phyloP scores from a whole-genome alignment of 1,140 invertebrate genomes.

The Diuraphis noxia region DNA sequence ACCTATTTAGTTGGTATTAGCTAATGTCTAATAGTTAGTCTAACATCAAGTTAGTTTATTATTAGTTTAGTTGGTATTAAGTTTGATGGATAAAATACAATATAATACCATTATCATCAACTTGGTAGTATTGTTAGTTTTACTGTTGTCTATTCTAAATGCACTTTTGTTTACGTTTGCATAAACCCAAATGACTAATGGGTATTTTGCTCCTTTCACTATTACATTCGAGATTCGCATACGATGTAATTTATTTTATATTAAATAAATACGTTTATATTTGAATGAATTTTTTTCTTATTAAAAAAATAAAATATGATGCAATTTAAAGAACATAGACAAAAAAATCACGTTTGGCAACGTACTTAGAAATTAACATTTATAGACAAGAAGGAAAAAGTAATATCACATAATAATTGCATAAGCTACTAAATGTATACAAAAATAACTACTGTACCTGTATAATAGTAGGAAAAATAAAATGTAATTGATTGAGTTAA shows the following conservation, averaged over 20 bases:
- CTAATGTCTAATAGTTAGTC: too few species aligned
- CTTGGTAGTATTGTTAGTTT: not conserved
- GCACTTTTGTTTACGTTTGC: not conserved
- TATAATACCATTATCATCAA: not conserved
- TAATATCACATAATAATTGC: not conserved
- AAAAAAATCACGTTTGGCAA: not conserved
- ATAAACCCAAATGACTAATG: slow-evolving; percentile 17
- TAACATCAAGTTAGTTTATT: too few species aligned
- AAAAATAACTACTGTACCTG: too few species aligned
- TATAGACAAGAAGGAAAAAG: not conserved
- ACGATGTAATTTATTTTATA: not conserved
- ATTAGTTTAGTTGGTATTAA: not conserved
- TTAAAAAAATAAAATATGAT: not conserved
- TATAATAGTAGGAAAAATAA: not conserved
- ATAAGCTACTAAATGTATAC: not conserved
- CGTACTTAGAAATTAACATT: not conserved
- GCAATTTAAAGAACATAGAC: not conserved
- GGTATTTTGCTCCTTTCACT: slow-evolving; percentile 17
- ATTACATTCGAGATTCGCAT: not conserved
- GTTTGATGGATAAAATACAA: not conserved
- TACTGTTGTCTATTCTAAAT: not conserved
- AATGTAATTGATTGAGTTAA: not conserved
- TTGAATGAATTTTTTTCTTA: not conserved
- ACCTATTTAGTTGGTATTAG: not conserved
- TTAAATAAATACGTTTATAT: not conserved